phyloP scores from a whole-genome alignment of 2,888 invertebrate genomes.

The Drosophila stalkeri region DNA sequence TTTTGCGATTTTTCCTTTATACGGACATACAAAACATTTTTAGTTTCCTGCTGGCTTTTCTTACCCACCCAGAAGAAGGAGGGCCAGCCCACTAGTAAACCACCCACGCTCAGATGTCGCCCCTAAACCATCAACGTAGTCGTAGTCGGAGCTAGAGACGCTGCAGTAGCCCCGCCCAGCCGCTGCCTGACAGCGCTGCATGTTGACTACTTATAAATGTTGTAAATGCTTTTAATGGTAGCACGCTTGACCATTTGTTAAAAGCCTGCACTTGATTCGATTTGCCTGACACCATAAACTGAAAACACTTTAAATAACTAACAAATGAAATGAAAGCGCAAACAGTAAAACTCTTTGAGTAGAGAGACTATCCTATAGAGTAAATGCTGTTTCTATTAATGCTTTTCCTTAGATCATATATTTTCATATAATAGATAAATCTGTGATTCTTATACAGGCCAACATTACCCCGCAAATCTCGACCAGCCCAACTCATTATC shows the following conservation, averaged over 20 bases:
- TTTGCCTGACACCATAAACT: conserved; percentile 2
- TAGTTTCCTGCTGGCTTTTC: conserved; percentile 79
- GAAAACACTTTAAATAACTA: background rate
- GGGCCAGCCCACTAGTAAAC: conserved; percentile 16
- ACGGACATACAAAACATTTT: conserved; percentile 82
- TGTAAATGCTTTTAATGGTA: conserved; percentile 53
- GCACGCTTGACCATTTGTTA: conserved; percentile 50
- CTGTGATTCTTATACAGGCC: background rate
- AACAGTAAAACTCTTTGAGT: background rate
- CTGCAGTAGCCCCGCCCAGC: conserved; percentile 5
- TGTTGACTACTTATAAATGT: conserved; percentile 57
- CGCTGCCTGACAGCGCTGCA: conserved; percentile 41
- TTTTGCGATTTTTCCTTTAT: conserved; percentile 83
- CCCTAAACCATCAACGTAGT: conserved; percentile 30
- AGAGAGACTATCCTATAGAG: background rate
- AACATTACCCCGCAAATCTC: background rate
- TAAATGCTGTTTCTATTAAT: background rate
- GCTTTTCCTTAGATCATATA: background rate
- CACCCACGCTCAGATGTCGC: conserved; percentile 49
- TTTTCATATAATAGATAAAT: no score
- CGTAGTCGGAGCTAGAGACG: conserved; percentile 7
- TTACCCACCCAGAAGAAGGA: conserved; percentile 31
- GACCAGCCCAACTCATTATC: no score
- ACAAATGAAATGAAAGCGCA: background rate
- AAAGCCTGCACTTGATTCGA: conserved; percentile 26